Base-by-base conservation (phyloP, 2,113 vertebrate species). In the Climacteris rufus region DNA sequence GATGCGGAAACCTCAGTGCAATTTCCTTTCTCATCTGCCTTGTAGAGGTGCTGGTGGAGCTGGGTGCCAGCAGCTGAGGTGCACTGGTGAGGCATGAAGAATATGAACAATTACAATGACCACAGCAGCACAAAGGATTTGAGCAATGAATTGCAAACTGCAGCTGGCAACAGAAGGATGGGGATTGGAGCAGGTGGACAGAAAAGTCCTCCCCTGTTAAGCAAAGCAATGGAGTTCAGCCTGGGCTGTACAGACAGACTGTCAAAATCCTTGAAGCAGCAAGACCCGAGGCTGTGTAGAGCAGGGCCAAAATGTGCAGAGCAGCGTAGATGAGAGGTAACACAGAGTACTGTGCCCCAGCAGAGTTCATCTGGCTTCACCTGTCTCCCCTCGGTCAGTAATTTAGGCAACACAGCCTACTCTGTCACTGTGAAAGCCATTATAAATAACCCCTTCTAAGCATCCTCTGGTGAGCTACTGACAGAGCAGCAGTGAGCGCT, bases 261-360 rank as follows among this genome's bases (percentile, higher is more conserved):
- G 1, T 20, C 60, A 87, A 31, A 59, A 44, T 28, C 49, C 13
- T 63, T 21, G 59, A 31, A 53, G 77, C 28, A 64, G 49, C 21
- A 79, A 35, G 10, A 30, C 15, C 35, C 2, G 0, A 28, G 31
- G 24, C 39, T 83, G 22, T 0, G 1, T 22, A n/a, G n/a, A 20
- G 35, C 28, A 35, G 44, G 57, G 56, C 87, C 21, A 21, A 60
- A 70, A 65, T 54, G 35, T 50, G 33, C 60, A 64, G 39, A 25
- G 21, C 4, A 1, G 25, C 4, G 14, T 33, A 69, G 17, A 21
- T 1, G 14, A 79, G 50, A 77, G 45, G 45, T 47, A 49, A 60
- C 56, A 39, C 24, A 74, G 54, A 90, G 28, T 61, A 54, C 13
- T 3, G 2, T 50, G 56, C 23, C 18, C 7, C 15, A 40, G 39